These are phyloP conservation scores for Anastatus disparis DNA, from an alignment of 1,140 invertebrate genomes.

Conservation along the genomic window DNA sequence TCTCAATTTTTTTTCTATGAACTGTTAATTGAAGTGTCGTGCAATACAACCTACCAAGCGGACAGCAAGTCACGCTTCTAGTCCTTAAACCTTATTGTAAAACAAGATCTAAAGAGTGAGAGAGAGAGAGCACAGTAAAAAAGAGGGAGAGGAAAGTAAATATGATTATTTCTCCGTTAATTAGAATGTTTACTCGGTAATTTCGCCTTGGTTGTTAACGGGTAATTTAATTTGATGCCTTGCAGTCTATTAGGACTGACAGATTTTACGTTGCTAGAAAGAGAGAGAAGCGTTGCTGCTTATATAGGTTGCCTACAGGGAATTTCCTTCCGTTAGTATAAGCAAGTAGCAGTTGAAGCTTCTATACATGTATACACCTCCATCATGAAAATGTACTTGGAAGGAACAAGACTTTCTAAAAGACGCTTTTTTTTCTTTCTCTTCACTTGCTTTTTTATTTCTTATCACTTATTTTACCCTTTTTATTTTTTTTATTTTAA, in stretches of 20 bases:
- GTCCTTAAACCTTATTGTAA: no score
- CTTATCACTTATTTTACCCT: not conserved
- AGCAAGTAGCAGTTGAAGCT: not conserved
- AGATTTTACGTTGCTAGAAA: no score
- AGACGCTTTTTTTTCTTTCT: slow-evolving; percentile 10
- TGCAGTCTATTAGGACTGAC: slow-evolving; percentile 41
- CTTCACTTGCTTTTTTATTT: not conserved
- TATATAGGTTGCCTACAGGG: not conserved
- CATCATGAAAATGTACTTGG: slow-evolving; percentile 5
- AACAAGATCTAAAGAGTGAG: no score
- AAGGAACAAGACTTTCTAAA: slow-evolving; percentile 13
- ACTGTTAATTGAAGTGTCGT: no score
- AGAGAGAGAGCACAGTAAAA: no score
- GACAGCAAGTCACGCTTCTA: no score
- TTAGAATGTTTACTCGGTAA: slow-evolving; percentile 47
- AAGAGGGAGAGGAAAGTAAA: no score
- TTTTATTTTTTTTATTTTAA: not conserved
- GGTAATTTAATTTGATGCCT: slow-evolving; percentile 45
- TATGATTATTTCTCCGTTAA: slow-evolving; percentile 48
- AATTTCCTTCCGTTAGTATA: slow-evolving; percentile 15
- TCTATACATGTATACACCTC: no score
- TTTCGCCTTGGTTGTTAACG: slow-evolving; percentile 36
- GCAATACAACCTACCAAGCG: no score
- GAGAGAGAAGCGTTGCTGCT: not conserved
- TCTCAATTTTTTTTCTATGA: no score